Evolutionary conservation across 2,113 vertebrate species (phyloP).

Genomic region (Isichthys henryi): DNA sequence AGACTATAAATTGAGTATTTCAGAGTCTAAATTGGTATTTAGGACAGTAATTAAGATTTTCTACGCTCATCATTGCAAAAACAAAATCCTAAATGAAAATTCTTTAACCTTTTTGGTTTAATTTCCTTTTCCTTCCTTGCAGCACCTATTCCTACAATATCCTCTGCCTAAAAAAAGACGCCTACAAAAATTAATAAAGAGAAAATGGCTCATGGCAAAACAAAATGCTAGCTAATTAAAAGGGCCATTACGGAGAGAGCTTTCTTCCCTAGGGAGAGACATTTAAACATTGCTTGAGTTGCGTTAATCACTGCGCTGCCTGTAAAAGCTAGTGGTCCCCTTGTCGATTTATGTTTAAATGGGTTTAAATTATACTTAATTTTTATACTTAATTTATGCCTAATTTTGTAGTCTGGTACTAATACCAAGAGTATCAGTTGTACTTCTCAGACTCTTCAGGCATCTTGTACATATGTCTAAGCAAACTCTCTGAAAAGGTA

Average conservation of each 20-base stretch:
- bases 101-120: not conserved
- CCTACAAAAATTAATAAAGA: not conserved
- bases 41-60: not conserved
- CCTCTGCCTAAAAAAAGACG: not conserved
- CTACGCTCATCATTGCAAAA: not conserved
- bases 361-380: not conserved
- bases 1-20: not conserved
- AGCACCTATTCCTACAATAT: not conserved
- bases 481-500: not conserved
- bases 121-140: not conserved
- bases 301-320: not conserved
- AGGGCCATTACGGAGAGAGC: conserved; percentile 22
- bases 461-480: not conserved
- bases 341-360: not conserved
- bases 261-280: conserved; percentile 35
- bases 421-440: not conserved
- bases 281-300: not conserved
- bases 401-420: not conserved
- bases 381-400: not conserved
- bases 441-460: not conserved
- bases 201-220: conserved; percentile 33
- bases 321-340: not conserved
- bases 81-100: not conserved
- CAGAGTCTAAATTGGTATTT: not conserved
- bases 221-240: conserved; percentile 55